These are phyloP conservation scores for Folsomia candida DNA, from an alignment of 2,888 invertebrate species.

Conservation along the genomic window DNA sequence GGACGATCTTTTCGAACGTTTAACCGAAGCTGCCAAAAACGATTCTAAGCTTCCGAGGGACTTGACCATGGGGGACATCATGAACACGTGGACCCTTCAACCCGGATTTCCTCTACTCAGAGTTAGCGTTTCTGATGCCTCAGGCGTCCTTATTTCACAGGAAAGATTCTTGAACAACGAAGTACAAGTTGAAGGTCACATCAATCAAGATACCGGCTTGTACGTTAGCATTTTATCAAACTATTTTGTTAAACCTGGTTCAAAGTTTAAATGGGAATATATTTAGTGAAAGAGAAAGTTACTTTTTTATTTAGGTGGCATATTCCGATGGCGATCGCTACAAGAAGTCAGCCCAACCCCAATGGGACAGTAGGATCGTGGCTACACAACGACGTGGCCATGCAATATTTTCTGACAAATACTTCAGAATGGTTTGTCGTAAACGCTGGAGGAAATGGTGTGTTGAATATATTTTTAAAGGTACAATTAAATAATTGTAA, in stretches of 20 bases:
- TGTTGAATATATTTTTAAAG: background rate
- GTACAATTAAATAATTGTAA: background rate
- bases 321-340: conserved; percentile 35
- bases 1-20: conserved; percentile 39
- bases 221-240: no score
- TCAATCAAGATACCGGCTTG: background rate
- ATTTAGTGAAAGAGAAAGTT: background rate
- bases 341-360: conserved; percentile 24
- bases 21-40: conserved; percentile 23
- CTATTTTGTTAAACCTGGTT: background rate
- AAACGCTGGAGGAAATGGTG: conserved; percentile 43
- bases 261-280: conserved; percentile 5
- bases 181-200: background rate
- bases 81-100: conserved; percentile 49
- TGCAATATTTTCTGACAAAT: conserved; percentile 27
- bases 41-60: conserved; percentile 23
- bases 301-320: conserved; percentile 23
- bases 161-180: conserved; percentile 11
- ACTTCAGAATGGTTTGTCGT: conserved; percentile 41
- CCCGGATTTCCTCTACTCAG: conserved; percentile 45
- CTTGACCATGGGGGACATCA: conserved; percentile 43
- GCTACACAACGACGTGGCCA: conserved; percentile 36
- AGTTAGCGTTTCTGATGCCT: conserved; percentile 27
- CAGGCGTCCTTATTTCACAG: conserved; percentile 37
- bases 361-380: no score